These are phyloP conservation scores for Odontophorus gujanensis DNA, from an alignment of 2,113 vertebrate species.

Conservation along the genomic window DNA sequence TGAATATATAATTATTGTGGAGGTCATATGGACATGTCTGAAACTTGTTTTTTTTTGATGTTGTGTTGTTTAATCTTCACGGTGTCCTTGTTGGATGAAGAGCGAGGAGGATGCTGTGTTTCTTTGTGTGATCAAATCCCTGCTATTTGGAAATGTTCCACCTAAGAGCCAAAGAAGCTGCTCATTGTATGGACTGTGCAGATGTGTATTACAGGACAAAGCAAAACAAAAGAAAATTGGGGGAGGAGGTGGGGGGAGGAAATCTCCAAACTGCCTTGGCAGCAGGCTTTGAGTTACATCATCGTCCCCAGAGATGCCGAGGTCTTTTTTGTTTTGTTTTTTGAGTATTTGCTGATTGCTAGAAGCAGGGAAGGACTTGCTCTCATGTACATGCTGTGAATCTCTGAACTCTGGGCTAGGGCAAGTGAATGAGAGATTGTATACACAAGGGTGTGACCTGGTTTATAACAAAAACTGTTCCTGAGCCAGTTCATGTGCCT, in stretches of 20 bases:
- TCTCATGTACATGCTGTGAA: background rate
- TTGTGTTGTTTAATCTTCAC: background rate
- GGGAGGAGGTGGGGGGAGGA: background rate
- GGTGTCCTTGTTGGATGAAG: background rate
- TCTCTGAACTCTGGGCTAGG: background rate
- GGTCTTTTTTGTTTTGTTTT: background rate
- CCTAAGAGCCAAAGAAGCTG: background rate
- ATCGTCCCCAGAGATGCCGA: background rate
- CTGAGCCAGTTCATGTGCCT: background rate
- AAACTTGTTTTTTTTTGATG: background rate
- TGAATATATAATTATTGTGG: background rate
- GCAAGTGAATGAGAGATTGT: background rate
- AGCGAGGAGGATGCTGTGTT: background rate
- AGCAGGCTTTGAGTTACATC: constrained; percentile 37
- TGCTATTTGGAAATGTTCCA: background rate
- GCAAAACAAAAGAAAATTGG: background rate
- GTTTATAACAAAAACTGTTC: constrained; percentile 5
- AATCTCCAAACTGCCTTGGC: constrained; percentile 17
- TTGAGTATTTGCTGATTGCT: background rate
- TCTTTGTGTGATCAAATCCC: background rate
- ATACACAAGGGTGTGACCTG: constrained; percentile 39
- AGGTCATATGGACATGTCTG: background rate
- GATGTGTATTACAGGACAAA: background rate
- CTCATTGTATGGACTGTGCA: background rate
- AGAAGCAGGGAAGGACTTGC: background rate